phyloP scores from a whole-genome alignment of 2,113 vertebrate genomes.

The Orycteropus afer region DNA sequence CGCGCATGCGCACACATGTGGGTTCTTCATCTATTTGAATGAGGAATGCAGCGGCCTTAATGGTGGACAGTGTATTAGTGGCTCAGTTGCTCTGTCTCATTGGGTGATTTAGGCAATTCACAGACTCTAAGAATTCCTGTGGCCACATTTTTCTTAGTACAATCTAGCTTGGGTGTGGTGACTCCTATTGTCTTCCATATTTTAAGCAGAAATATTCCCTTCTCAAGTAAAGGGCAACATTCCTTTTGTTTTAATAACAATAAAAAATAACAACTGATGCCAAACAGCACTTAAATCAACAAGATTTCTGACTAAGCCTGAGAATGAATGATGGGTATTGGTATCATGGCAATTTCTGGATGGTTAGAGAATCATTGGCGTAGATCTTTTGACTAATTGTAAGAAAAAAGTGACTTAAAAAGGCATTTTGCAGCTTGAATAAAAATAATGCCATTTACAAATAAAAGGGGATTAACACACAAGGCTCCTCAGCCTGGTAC shows the following conservation, averaged over 20 bases:
- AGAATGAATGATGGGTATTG: background rate
- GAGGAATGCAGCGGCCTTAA: background rate
- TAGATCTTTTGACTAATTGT: background rate
- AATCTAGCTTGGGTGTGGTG: background rate
- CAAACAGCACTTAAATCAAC: background rate
- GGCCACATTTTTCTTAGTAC: background rate
- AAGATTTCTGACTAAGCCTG: background rate
- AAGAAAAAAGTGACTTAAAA: constrained; percentile 22
- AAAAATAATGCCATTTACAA: background rate
- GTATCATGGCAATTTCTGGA: background rate
- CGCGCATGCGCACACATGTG: too few species aligned
- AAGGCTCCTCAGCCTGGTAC: background rate
- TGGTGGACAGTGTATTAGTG: too few species aligned
- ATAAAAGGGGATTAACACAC: background rate
- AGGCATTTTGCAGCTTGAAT: background rate
- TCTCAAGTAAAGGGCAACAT: background rate
- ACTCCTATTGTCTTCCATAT: background rate
- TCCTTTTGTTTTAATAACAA: background rate
- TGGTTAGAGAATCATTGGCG: background rate
- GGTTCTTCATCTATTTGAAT: background rate
- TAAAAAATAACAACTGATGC: background rate
- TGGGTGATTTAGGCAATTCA: background rate
- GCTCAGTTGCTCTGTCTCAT: background rate
- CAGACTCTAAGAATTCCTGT: background rate
- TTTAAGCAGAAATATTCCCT: background rate